Evolutionary conservation across 2,113 vertebrate genomes (phyloP).

Genomic region (Salvelinus alpinus): DNA sequence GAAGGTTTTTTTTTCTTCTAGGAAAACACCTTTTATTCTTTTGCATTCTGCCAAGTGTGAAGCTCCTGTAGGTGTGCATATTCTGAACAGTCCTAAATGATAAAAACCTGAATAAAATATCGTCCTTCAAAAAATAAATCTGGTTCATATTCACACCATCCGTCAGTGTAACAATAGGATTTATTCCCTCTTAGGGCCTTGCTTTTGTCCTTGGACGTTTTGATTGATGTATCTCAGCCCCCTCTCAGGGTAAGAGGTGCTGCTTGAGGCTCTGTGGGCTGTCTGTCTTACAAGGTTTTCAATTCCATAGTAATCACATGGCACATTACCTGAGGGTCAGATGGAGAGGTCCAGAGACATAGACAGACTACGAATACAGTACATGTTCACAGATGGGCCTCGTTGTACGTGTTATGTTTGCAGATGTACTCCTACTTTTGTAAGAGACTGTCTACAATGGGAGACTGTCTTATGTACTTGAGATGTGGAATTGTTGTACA

Average conservation of each 20-base stretch:
- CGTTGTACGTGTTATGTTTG: not conserved
- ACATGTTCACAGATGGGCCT: not conserved
- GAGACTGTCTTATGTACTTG: no score
- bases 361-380: not conserved
- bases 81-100: conserved; percentile 1
- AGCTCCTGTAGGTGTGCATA: not conserved
- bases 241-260: conserved; percentile 15
- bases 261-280: conserved; percentile 29
- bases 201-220: conserved; percentile 16
- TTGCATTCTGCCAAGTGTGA: not conserved
- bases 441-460: no score
- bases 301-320: conserved; percentile 18
- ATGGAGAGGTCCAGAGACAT: conserved; percentile 12
- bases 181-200: conserved; percentile 45
- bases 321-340: conserved; percentile 48
- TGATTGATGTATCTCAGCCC: conserved; percentile 61
- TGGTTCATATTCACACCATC: conserved; percentile 18
- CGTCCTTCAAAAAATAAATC: not conserved
- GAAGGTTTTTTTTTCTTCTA: conserved; percentile 17
- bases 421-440: not conserved
- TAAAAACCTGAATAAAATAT: not conserved
- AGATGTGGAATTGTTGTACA: no score
- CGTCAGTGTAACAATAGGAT: conserved; percentile 45
- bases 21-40: not conserved
- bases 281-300: conserved; percentile 8